These are phyloP conservation scores for Anaspis maculata DNA, from an alignment of 2,888 invertebrate genomes.

Conservation along the genomic window DNA sequence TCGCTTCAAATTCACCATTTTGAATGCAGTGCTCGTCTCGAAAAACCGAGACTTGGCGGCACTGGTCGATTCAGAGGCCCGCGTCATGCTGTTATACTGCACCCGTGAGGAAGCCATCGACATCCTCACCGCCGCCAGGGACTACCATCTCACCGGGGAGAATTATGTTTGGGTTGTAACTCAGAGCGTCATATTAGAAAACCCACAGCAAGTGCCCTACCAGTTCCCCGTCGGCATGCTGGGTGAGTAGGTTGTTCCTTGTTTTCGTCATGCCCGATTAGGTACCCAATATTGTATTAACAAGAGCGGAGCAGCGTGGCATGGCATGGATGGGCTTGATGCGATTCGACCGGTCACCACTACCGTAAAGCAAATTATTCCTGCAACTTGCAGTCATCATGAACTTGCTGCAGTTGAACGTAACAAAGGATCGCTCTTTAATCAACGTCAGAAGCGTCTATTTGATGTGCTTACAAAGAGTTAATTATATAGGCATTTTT, in stretches of 20 bases:
- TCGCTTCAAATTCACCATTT: slow-evolving; percentile 71
- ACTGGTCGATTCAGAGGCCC: slow-evolving; percentile 80
- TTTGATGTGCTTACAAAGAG: too few relatives aligned
- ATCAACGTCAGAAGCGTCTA: too few relatives aligned
- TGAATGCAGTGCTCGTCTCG: slow-evolving; percentile 79
- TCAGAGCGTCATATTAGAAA: slow-evolving; percentile 86
- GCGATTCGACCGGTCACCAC: too few relatives aligned
- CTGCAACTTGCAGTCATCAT: too few relatives aligned
- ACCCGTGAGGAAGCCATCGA: slow-evolving; percentile 80
- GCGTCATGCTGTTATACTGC: slow-evolving; percentile 88
- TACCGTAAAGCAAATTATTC: too few relatives aligned
- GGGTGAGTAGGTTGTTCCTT: slow-evolving; percentile 48
- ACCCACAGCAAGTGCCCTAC: slow-evolving; percentile 61
- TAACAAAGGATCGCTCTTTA: too few relatives aligned
- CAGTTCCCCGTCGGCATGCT: slow-evolving; percentile 89
- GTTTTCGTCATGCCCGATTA: too few relatives aligned
- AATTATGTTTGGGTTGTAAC: slow-evolving; percentile 97
- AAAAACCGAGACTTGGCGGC: slow-evolving; percentile 68
- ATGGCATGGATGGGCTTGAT: too few relatives aligned
- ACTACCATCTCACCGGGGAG: slow-evolving; percentile 74
- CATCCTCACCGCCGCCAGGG: slow-evolving; percentile 68
- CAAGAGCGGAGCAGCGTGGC: too few relatives aligned
- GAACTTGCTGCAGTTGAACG: too few relatives aligned
- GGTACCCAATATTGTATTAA: too few relatives aligned
- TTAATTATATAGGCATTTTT: too few relatives aligned